Evolutionary conservation across 2,888 invertebrate genomes (phyloP).

Genomic region (Epistrophe eligans): DNA sequence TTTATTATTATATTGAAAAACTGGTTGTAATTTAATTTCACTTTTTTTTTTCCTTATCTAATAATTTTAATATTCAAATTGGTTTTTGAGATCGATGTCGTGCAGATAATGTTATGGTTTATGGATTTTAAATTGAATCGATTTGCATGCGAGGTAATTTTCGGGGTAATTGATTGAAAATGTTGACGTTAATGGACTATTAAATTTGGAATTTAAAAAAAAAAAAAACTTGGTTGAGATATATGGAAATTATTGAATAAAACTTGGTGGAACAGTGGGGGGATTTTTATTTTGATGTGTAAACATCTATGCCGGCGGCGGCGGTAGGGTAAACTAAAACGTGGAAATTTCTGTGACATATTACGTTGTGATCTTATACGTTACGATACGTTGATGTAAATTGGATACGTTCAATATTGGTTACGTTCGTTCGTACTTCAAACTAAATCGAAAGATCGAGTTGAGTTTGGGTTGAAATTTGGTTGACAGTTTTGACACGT

Average conservation of each 20-base stretch:
- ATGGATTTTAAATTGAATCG: slow-evolving; percentile 42
- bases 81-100: slow-evolving; percentile 46
- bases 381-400: too few relatives aligned
- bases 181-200: slow-evolving; percentile 52
- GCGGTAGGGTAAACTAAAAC: too few relatives aligned
- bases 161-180: slow-evolving; percentile 57
- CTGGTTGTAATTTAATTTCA: slow-evolving; percentile 54
- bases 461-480: too few relatives aligned
- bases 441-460: too few relatives aligned
- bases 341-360: too few relatives aligned
- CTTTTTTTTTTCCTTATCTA: background rate
- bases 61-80: slow-evolving; percentile 50
- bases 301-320: too few relatives aligned
- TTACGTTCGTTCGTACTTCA: too few relatives aligned
- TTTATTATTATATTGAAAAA: slow-evolving; percentile 40
- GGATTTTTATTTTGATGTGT: too few relatives aligned
- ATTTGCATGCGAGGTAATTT: slow-evolving; percentile 41
- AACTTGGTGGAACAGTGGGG: background rate
- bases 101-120: slow-evolving; percentile 62
- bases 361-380: too few relatives aligned
- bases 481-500: too few relatives aligned
- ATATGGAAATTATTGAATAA: background rate
- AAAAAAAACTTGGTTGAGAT: background rate
- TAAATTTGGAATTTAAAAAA: slow-evolving; percentile 19
- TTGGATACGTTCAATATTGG: too few relatives aligned